phyloP scores from a whole-genome alignment of 2,888 invertebrate genomes.

The Plutella xylostella region DNA sequence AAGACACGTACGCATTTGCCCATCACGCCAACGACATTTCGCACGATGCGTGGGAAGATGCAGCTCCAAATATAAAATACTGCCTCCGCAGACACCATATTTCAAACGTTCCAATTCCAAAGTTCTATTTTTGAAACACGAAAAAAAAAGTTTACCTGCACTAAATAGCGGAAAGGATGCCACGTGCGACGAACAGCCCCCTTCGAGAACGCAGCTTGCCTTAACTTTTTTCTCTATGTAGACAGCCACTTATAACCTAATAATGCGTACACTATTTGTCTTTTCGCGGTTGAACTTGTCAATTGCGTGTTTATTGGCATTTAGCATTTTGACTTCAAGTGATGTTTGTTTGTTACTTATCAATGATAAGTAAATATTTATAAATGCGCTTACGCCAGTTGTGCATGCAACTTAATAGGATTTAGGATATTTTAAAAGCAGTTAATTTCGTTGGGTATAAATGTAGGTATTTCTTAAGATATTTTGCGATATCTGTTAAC shows the following conservation, averaged over 20 bases:
- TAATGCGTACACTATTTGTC: too few species aligned
- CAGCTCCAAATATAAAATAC: neutral
- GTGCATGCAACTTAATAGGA: too few species aligned
- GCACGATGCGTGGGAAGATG: slow-evolving; percentile 5
- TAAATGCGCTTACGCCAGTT: too few species aligned
- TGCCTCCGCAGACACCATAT: neutral
- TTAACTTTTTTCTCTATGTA: slow-evolving; percentile 18
- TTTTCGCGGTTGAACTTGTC: too few species aligned
- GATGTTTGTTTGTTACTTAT: too few species aligned
- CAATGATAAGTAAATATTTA: too few species aligned
- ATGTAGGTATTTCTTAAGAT: too few species aligned
- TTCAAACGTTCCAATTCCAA: neutral
- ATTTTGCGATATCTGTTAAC: too few species aligned
- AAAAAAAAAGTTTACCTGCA: slow-evolving; percentile 63
- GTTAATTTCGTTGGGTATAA: too few species aligned
- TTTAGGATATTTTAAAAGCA: too few species aligned
- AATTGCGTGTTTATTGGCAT: too few species aligned
- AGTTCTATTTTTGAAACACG: slow-evolving; percentile 28
- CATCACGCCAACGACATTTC: neutral
- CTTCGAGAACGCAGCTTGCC: slow-evolving; percentile 8
- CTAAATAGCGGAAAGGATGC: slow-evolving; percentile 53
- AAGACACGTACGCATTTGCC: neutral
- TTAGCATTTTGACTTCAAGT: too few species aligned
- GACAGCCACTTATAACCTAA: slow-evolving; percentile 21
- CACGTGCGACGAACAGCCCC: slow-evolving; percentile 37